Evolutionary conservation across 2,113 vertebrate genomes (phyloP), one percentile per base, ranked within the genome.

Genomic region (Parus major): DNA sequence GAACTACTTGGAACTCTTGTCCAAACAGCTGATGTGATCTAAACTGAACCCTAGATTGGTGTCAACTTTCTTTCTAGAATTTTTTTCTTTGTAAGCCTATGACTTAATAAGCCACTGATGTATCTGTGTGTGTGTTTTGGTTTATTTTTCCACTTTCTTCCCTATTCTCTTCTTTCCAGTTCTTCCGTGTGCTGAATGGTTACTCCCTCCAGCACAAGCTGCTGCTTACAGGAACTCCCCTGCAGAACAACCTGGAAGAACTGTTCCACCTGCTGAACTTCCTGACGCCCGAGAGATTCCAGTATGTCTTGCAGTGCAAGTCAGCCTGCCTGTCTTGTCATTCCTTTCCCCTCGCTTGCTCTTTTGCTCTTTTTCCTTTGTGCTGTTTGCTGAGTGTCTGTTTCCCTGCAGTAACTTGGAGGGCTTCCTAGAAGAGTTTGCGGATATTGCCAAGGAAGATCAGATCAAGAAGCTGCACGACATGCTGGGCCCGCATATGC

Each of bases 401-500:
- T 90, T 93, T 92, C 64, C 65, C 39, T 94, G 35, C 97, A 99
- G 99, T 96, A 99, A 99, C 97, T 97, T 99, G 88, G 99, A 99
- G 95, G 99, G 99, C 53, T 99, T 99, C 96, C 95, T 99, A 93
- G 99, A 99, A 95, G 99, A 99, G 96, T 99, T 99, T 98, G 99
- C 99, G 0, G 99, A 99, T 94, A 99, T 99, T 68, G 99, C 99
- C 89, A 99, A 99, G 97, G 99, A 99, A 90, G 99, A 99, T 97
- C 99, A 99, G 98, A 99, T 99, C 96, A 99, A 99, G 98, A 99
- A 99, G 92, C 98, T 99, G 27, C 99, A 99, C 7, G 99, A 99
- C 97, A 99, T 99, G 99, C 94, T 99, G 96, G 99, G 99, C 52
- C 99, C 99, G 12, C 99, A 99, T 97, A 99, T 99, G 99, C 97